These are phyloP conservation scores for Zonotrichia albicollis DNA, from an alignment of 2,797 vertebrate species.

Conservation along the genomic window DNA sequence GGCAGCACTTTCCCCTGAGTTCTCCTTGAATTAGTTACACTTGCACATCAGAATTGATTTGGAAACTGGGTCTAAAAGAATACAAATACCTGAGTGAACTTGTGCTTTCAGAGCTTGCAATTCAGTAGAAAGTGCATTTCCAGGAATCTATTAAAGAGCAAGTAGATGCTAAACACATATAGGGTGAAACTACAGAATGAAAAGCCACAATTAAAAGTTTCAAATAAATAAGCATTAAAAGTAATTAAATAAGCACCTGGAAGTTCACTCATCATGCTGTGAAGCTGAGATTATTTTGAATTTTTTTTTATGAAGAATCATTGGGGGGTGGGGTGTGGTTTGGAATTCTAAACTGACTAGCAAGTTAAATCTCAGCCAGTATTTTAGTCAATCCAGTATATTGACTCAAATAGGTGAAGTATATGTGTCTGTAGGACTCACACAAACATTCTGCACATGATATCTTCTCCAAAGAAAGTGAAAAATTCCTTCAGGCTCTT, in stretches of 20 bases:
- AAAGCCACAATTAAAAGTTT: not conserved
- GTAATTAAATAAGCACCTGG: not conserved
- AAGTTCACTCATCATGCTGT: not conserved
- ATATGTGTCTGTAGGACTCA: not conserved
- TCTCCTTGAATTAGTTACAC: not conserved
- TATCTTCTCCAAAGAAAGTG: not conserved
- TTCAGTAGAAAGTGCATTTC: not conserved
- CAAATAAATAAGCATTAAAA: not conserved
- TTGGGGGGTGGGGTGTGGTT: rapidly evolving
- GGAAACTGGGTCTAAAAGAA: not conserved
- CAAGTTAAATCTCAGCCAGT: not conserved
- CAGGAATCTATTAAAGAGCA: not conserved
- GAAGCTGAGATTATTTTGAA: not conserved
- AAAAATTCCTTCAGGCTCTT: not conserved
- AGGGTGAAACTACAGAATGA: not conserved
- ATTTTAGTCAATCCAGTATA: not conserved
- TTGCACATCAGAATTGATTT: not conserved
- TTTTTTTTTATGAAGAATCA: not conserved
- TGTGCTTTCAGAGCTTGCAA: not conserved
- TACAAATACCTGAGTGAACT: not conserved
- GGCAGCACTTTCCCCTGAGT: not conserved
- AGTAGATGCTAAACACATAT: not conserved
- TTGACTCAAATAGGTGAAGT: not conserved
- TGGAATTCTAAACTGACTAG: not conserved
- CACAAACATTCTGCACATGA: not conserved